A percentile compares a stretch with the other conserved stretches of the same genome.
phyloP scores from a whole-genome alignment of 2,888 invertebrate genomes.

The Mythimna vitellina region DNA sequence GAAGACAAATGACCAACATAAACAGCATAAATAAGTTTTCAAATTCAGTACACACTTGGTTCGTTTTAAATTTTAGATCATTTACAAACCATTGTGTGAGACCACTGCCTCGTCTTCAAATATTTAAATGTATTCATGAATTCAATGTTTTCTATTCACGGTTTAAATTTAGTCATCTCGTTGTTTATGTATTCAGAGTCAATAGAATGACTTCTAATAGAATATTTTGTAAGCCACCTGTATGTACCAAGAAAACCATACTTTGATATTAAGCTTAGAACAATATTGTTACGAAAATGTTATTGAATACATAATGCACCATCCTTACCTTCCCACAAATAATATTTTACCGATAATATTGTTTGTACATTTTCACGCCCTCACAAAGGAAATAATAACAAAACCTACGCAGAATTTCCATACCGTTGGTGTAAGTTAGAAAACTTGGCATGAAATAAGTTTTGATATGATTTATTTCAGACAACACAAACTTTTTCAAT shows the following conservation, averaged over 20 bases:
- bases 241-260: neutral
- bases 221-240: slow-evolving; percentile 36
- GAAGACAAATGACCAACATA: slow-evolving; percentile 35
- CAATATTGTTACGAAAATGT: slow-evolving; percentile 20
- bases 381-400: slow-evolving; percentile 21
- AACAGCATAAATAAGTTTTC: slow-evolving; percentile 44
- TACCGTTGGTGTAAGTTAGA: slow-evolving; percentile 10
- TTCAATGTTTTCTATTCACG: slow-evolving; percentile 65
- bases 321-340: neutral
- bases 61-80: slow-evolving; percentile 67
- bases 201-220: slow-evolving; percentile 33
- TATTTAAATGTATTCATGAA: slow-evolving; percentile 74
- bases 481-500: slow-evolving; percentile 4
- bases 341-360: slow-evolving; percentile 19
- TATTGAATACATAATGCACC: slow-evolving; percentile 23
- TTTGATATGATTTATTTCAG: slow-evolving; percentile 41
- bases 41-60: slow-evolving; percentile 47
- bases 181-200: slow-evolving; percentile 47
- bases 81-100: slow-evolving; percentile 65
- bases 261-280: neutral
- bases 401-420: slow-evolving; percentile 20
- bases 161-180: slow-evolving; percentile 60
- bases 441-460: slow-evolving; percentile 29
- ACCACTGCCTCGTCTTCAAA: slow-evolving; percentile 61
- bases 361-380: slow-evolving; percentile 2